Evolutionary conservation across 2,797 vertebrate species (phyloP).

Genomic region (Menidia menidia): DNA sequence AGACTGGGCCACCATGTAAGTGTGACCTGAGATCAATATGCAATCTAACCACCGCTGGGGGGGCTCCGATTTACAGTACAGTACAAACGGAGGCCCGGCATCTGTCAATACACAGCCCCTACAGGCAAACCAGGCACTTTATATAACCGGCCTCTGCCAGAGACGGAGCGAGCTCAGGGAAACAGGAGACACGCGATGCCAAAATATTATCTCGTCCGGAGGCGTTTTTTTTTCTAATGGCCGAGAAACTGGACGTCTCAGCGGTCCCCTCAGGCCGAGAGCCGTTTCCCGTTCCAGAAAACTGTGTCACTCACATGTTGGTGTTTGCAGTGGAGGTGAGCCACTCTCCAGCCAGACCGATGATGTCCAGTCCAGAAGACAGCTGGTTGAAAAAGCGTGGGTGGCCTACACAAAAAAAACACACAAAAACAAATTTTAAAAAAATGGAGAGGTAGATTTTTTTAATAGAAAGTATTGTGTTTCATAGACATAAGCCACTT

Average conservation of each 20-base stretch:
- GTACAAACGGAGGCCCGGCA: slow-evolving; percentile 41
- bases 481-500: background rate
- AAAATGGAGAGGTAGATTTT: too few species aligned
- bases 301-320: slow-evolving; percentile 88
- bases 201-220: slow-evolving; percentile 31
- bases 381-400: slow-evolving; percentile 99
- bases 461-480: background rate
- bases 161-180: slow-evolving; percentile 21
- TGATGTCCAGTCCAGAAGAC: slow-evolving; percentile 95
- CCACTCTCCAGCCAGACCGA: slow-evolving; percentile 97
- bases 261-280: slow-evolving; percentile 29
- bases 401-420: slow-evolving; percentile 84
- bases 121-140: slow-evolving; percentile 68
- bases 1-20: slow-evolving; percentile 71
- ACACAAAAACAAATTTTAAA: background rate
- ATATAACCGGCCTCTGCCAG: slow-evolving; percentile 67
- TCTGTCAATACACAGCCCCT: slow-evolving; percentile 60
- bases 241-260: slow-evolving; percentile 45
- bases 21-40: slow-evolving; percentile 81
- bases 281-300: background rate
- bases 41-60: slow-evolving; percentile 78
- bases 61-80: slow-evolving; percentile 57
- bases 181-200: slow-evolving; percentile 25
- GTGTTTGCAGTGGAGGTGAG: slow-evolving; percentile 98
- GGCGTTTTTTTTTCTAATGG: slow-evolving; percentile 55